Evolutionary conservation across 2,797 vertebrate species (phyloP).

Genomic region (Strix occidentalis): DNA sequence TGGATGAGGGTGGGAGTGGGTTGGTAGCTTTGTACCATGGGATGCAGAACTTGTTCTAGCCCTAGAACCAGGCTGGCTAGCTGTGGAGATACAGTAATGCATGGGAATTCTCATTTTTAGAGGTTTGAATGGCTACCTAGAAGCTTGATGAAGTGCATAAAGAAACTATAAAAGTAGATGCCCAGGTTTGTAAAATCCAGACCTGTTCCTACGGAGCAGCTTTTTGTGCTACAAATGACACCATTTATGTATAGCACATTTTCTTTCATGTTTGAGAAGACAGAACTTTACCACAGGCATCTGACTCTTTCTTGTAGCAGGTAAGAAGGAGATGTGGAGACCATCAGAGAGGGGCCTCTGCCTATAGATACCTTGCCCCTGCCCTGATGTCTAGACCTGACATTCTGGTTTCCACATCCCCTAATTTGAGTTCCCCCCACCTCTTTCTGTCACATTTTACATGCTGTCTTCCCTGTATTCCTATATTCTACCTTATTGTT

Average conservation of each 20-base stretch:
- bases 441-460: background rate
- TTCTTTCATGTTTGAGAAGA: background rate
- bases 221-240: background rate
- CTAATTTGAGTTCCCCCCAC: background rate
- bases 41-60: background rate
- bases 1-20: background rate
- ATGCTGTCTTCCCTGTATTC: background rate
- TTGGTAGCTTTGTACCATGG: background rate
- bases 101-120: accelerated
- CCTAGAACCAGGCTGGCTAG: background rate
- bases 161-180: background rate
- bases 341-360: background rate
- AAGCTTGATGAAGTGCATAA: background rate
- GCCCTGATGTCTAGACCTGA: background rate
- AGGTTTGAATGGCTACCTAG: background rate
- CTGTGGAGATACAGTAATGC: background rate
- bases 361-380: background rate
- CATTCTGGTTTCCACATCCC: background rate
- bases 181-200: background rate
- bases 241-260: background rate
- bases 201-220: background rate
- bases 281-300: background rate
- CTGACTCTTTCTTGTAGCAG: background rate
- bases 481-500: background rate
- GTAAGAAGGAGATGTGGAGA: background rate